These are phyloP conservation scores for Caenorhabditis drosophilae DNA, from an alignment of 2,888 invertebrate species.

Conservation along the genomic window DNA sequence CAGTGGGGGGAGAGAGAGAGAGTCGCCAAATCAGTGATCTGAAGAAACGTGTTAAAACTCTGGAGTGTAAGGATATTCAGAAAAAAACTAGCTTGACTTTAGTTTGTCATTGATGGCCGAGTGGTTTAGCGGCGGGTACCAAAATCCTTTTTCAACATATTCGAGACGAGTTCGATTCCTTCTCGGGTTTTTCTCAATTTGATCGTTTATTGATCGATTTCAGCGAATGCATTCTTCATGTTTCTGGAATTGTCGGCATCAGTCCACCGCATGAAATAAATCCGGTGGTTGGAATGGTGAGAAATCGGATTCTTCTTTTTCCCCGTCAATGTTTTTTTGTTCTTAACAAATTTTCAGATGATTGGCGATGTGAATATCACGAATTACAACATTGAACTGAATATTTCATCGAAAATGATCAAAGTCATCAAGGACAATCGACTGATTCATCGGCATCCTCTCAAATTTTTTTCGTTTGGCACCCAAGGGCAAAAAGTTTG, in stretches of 20 bases:
- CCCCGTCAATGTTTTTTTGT: too few relatives aligned
- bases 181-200: neutral
- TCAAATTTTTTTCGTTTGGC: conserved; percentile 15
- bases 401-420: conserved; percentile 29
- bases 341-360: conserved; percentile 11
- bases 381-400: conserved; percentile 17
- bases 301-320: too few relatives aligned
- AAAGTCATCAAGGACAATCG: conserved; percentile 21
- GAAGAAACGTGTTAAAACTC: too few relatives aligned
- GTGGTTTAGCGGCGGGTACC: neutral
- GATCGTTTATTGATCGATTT: neutral
- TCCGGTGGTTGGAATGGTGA: conserved; percentile 17
- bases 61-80: too few relatives aligned
- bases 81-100: neutral
- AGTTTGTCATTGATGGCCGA: neutral
- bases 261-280: conserved; percentile 8
- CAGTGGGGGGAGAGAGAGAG: too few relatives aligned
- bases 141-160: too few relatives aligned
- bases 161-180: neutral
- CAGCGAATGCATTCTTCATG: conserved; percentile 29
- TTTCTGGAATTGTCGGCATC: conserved; percentile 9
- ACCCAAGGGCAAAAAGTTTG: conserved; percentile 13
- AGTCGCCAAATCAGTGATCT: too few relatives aligned
- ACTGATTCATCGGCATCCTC: conserved; percentile 20
- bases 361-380: conserved; percentile 20